Evolutionary conservation across 2,888 invertebrate genomes (phyloP), one percentile per base, ranked within the genome.

Genomic region (Agonopterix heracliana): DNA sequence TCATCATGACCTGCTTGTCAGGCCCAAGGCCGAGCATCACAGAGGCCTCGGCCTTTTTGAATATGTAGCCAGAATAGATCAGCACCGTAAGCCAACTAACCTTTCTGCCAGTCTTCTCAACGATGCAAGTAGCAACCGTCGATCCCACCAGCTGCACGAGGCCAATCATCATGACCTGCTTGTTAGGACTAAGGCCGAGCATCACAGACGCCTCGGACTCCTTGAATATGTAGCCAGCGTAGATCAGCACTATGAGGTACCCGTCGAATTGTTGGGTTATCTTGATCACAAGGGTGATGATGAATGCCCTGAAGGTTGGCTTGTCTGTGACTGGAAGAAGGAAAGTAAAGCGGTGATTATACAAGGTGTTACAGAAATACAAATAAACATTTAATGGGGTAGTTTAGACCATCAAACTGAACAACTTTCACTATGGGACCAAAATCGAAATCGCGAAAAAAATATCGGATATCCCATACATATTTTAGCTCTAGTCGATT

Each of bases 181-280:
- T 81, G 64, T 88, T 88, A 0, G 86, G 78, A 38, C 75, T 81
- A n/a, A 88, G 70, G 3, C 71, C 64, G 8, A 82, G 46, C 44
- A 63, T 73, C 51, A 81, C 78, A 38, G 74, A 65, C 14, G 83
- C 81, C 0, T 83, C 74, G 0, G 87, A 87, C n/a, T 59, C 58
- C 52, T 78, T 76, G 59, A 87, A 86, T 14, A 88, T 80, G 55
- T 74, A 75, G 0, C 87, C 82, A 0, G 87, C 83, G 66, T 76
- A 88, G 47, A 88, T 85, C 11, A 88, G 73, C 2, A 87, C 83
- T 48, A 87, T 87, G 26, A 88, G 75, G 61, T 87, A 87, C 0
- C 88, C 88, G 54, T 87, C 79, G 57, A 88, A 86, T 54, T 88
- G 88, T 54, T 88, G 88, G 0, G 86, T 73, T 34, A 88, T 81